Base-by-base conservation (phyloP, 2,888 invertebrate species). In the Caenorhabditis panamensis region DNA sequence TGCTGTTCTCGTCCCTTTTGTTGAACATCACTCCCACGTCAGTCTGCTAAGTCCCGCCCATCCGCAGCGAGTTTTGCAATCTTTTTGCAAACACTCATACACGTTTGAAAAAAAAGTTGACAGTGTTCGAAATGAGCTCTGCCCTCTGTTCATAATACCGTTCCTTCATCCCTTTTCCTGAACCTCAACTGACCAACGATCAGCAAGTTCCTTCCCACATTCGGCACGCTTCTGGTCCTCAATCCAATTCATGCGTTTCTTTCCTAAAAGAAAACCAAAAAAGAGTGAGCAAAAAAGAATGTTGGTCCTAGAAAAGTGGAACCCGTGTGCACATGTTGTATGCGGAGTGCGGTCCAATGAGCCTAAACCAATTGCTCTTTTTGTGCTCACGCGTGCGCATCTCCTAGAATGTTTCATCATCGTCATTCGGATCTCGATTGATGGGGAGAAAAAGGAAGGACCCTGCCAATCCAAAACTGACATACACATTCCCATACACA, bases 361-460 rank as follows among this genome's bases (percentile, higher is more conserved):
- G 75, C 75, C 66, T 75, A 75, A 75, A 67, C 75, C 75, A 75
- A 75, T 75, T 75, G 75, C 75, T 75, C 75, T 75, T 75, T 75
- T 66, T 66, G 75, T 75, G 75, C 61, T 59, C 66, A 54, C 61
- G 66, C 66, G 54, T 58, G 73, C 73, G 58, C 73, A 73, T 73
- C 64, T 73, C 51, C 56, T 44, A 24, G 73, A 73, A 64, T 73
- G 73, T 73, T 73, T 66, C 64, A 72, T 75, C 61, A 75, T 75
- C 75, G 75, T 66, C 75, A 75, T 75, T 64, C 51, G 58, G 49
- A 59, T 62, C 61, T 61, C 71, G 47, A 47, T 47, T 47, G 56
- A 72, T 22, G 47, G 47, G 18, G 18, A 20, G 18, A 20, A 20
- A 47, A 47, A 47, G 18, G 47, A 47, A 47, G 47, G 47, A 47